Evolutionary conservation across 2,113 vertebrate species (phyloP).

Genomic region (Nesogale talazaci): DNA sequence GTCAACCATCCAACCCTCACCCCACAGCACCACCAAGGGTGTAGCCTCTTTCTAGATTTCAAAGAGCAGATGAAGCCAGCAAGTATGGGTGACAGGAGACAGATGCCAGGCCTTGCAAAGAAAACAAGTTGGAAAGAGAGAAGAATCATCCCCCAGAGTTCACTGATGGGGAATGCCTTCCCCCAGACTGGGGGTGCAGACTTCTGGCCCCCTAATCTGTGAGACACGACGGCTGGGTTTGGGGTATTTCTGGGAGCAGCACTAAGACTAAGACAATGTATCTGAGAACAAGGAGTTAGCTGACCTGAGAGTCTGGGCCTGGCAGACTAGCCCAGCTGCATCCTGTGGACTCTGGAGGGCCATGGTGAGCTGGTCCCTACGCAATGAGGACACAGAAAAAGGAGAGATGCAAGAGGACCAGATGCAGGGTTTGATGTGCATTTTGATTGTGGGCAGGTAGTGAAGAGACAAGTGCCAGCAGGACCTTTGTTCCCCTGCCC

Average conservation of each 20-base stretch:
- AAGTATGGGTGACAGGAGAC: too few relatives aligned
- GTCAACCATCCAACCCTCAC: too few relatives aligned
- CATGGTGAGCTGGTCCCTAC: accelerated
- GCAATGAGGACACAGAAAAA: background rate
- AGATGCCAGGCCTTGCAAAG: too few relatives aligned
- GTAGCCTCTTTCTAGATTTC: too few relatives aligned
- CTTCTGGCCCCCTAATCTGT: background rate
- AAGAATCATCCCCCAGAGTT: too few relatives aligned
- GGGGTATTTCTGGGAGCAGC: background rate
- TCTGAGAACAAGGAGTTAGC: background rate
- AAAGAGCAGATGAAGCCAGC: too few relatives aligned
- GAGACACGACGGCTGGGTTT: background rate
- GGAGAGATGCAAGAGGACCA: background rate
- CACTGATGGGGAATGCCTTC: too few relatives aligned
- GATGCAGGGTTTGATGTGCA: background rate
- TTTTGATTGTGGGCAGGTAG: background rate
- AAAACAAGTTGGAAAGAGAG: too few relatives aligned
- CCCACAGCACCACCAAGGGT: background rate
- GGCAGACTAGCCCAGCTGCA: background rate
- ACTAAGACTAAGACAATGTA: background rate
- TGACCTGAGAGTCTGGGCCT: background rate
- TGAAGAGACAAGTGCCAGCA: background rate
- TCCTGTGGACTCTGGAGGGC: background rate
- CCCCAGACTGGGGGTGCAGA: too few relatives aligned
- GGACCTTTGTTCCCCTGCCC: background rate